Evolutionary conservation across 2,113 vertebrate genomes (phyloP).

Genomic region (Murina feae): DNA sequence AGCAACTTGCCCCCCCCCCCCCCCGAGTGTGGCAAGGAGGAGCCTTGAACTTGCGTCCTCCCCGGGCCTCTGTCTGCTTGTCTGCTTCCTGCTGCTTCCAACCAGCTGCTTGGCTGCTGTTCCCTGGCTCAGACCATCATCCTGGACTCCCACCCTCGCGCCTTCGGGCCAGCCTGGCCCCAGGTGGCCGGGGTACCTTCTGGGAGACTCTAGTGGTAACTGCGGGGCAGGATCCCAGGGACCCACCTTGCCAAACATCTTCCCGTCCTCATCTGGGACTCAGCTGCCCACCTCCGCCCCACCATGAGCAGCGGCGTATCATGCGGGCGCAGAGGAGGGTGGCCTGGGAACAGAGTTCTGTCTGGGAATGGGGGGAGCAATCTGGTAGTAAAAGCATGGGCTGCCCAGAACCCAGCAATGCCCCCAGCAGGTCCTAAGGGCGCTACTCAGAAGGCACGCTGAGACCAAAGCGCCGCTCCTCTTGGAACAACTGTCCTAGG

Average conservation of each 20-base stretch:
- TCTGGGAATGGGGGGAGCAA: no score
- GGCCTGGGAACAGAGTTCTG: background rate
- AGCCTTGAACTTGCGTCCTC: background rate
- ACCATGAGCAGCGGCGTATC: background rate
- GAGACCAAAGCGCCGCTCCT: background rate
- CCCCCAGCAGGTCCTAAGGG: background rate
- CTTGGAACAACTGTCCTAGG: background rate
- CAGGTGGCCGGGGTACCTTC: background rate
- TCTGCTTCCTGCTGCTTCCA: background rate
- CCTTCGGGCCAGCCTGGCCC: background rate
- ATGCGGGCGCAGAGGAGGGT: background rate
- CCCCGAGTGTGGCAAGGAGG: background rate
- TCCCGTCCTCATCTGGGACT: background rate
- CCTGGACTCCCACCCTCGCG: background rate
- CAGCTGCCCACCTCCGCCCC: no score
- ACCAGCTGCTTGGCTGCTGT: background rate
- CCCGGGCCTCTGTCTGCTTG: background rate
- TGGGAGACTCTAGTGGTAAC: background rate
- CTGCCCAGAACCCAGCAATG: background rate
- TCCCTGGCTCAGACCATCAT: background rate
- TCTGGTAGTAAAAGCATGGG: background rate
- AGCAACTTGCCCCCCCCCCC: background rate
- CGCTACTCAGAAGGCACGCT: background rate
- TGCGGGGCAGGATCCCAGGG: no score
- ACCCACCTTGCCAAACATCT: rapidly evolving